Base-by-base conservation (phyloP, 2,888 invertebrate species). In the Pristionchus arcanus region DNA sequence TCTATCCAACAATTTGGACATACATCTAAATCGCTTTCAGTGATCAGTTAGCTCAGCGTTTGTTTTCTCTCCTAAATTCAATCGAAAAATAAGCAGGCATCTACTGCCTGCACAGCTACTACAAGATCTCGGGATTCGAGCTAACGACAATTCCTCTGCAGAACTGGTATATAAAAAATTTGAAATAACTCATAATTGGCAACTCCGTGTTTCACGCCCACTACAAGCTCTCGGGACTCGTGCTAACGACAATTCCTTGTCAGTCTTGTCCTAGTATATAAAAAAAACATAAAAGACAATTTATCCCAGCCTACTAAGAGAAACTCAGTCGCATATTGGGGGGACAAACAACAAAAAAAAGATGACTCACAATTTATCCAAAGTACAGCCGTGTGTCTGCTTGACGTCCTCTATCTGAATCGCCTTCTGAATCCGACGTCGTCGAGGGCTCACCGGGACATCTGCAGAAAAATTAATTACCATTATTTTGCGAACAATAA, bases 371-470 rank as follows among this genome's bases (percentile, higher is more conserved):
- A 37, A 74, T 21, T 74, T 37, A 74, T 74, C 74, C 74, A 37
- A 74, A 74, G 16, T 11, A 37, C 74, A 74, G 71, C 34, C 31
- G n/a, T 59, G 42, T 25, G 59, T 71, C 71, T 71, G 31, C 74
- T 74, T 21, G 34, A 21, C 74, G 42, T 49, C 42, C 42, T 49
- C 42, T 49, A 9, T 21, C 74, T 74, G 37, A 37, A 37, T 74
- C 74, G 21, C 37, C 74, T 37, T 34, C 15, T 74, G 63, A 63
- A 21, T 63, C 31, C 31, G 74, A 49, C 7, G 42, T 11, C 19
- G 74, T 37, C 74, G 74, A 34, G 9, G 31, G 74, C 74, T 74
- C 74, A 74, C 74, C 74, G 74, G 37, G 74, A 74, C 74, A 74
- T 74, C 74, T 74, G 74, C 16, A 13, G 19, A 34, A 11, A 2